phyloP scores from a whole-genome alignment of 2,113 vertebrate genomes.

The Gallinago jamesoni region DNA sequence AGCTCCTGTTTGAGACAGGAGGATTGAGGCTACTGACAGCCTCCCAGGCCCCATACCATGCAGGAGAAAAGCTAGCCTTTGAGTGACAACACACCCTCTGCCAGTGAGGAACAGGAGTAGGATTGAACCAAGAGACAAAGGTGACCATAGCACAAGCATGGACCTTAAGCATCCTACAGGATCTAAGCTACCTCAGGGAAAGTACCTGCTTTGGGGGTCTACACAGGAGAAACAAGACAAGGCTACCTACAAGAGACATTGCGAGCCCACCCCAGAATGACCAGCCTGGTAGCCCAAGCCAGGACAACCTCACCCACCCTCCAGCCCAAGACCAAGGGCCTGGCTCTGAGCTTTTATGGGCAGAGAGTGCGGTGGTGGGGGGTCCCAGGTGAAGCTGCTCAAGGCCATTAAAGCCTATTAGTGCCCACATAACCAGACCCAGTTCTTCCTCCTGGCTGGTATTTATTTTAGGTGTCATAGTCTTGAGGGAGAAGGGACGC shows the following conservation, averaged over 20 bases:
- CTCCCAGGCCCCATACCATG: too few species aligned
- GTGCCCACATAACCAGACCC: background rate
- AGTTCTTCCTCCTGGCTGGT: background rate
- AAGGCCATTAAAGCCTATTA: background rate
- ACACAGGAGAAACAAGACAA: background rate
- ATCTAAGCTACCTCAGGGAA: background rate
- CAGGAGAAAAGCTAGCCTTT: background rate
- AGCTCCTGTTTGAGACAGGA: background rate
- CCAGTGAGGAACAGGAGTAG: background rate
- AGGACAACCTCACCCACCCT: background rate
- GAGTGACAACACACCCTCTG: background rate
- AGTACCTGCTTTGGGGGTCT: accelerated
- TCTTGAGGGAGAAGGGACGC: background rate
- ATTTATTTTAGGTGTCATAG: background rate
- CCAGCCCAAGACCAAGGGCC: background rate
- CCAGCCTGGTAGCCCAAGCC: accelerated
- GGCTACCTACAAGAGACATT: background rate
- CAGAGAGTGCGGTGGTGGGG: too few species aligned
- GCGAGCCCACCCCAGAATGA: background rate
- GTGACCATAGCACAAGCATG: background rate
- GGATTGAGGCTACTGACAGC: background rate
- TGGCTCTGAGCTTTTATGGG: background rate
- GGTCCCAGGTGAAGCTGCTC: background rate
- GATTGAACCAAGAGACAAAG: background rate
- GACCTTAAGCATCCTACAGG: background rate